These are phyloP conservation scores for Salarias fasciatus DNA, from an alignment of 2,797 vertebrate genomes.

Conservation along the genomic window DNA sequence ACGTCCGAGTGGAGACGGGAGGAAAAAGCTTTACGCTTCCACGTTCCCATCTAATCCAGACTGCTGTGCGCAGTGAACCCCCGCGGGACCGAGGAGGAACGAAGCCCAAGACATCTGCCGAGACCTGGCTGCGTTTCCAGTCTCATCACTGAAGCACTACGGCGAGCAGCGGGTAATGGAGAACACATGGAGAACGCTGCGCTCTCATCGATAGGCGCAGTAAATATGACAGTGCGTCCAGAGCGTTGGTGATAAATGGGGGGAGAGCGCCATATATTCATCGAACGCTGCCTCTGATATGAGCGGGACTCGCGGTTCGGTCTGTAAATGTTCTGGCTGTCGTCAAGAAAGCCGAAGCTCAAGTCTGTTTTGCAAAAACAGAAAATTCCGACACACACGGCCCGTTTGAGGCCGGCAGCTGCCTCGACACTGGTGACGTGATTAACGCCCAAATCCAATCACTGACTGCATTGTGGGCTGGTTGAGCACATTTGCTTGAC, in stretches of 20 bases:
- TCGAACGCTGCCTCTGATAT: constrained; percentile 2
- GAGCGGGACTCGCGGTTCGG: constrained; percentile 20
- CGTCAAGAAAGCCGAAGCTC: constrained; percentile 10
- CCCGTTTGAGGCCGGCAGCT: constrained; percentile 15
- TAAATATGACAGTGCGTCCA: constrained; percentile 28
- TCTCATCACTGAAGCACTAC: constrained; percentile 59
- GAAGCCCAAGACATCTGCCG: constrained; percentile 68
- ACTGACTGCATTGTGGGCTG: too few species aligned
- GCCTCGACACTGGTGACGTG: constrained; percentile 18
- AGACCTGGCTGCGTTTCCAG: constrained; percentile 51
- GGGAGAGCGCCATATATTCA: constrained; percentile 21
- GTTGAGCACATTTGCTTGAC: background rate
- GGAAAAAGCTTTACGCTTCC: constrained; percentile 28
- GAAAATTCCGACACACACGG: constrained; percentile 14
- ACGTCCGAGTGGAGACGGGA: constrained; percentile 47
- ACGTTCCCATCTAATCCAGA: constrained; percentile 49
- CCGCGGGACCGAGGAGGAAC: constrained; percentile 28
- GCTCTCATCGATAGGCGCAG: constrained; percentile 48
- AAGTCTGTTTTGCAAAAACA: constrained; percentile 40
- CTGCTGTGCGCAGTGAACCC: constrained; percentile 49
- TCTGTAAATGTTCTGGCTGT: constrained; percentile 28
- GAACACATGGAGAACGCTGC: constrained; percentile 55
- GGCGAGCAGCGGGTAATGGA: constrained; percentile 49
- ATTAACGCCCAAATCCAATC: background rate
- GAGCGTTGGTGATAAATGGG: constrained; percentile 29